Conservation (phyloP, 2,113 vertebrate genomes). For the Hippopotamus amphibius region DNA sequence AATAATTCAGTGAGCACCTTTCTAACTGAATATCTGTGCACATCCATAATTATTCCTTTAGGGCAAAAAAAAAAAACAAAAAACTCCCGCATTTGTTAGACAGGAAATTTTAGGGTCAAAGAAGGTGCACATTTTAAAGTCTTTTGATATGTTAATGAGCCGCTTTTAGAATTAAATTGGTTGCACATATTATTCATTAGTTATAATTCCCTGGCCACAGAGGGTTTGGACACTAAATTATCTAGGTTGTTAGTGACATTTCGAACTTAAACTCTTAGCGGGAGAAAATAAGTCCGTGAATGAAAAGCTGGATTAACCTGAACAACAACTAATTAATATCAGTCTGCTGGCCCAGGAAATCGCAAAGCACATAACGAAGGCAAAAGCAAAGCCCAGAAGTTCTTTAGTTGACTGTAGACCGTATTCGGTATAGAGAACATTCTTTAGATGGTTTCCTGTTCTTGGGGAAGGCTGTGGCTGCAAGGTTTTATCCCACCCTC, state of each 20-base stretch:
- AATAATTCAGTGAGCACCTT: background rate
- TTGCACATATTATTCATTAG: constrained; percentile 73
- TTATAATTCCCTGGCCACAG: constrained; percentile 43
- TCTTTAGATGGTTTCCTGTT: background rate
- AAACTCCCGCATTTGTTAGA: background rate
- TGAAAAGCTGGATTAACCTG: constrained; percentile 71
- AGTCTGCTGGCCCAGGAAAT: constrained; percentile 57
- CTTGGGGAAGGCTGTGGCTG: background rate
- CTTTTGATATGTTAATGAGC: constrained; percentile 80
- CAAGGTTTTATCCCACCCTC: fast-evolving
- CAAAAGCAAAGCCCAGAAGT: background rate
- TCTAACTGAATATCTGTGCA: background rate
- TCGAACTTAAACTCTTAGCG: constrained; percentile 50
- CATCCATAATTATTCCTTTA: constrained; percentile 66
- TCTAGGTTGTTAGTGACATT: constrained; percentile 70
- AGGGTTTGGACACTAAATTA: constrained; percentile 57
- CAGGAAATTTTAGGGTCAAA: constrained; percentile 76
- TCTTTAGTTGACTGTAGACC: background rate
- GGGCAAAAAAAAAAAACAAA: background rate
- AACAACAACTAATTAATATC: constrained; percentile 72
- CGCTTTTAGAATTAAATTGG: constrained; percentile 51
- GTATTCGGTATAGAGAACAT: fast-evolving
- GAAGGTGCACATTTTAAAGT: constrained; percentile 53
- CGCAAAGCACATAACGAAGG: constrained; percentile 56
- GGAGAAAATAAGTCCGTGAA: constrained; percentile 32